Evolutionary conservation across 2,113 vertebrate genomes (phyloP).

Genomic region (Aspidoscelis tigris): DNA sequence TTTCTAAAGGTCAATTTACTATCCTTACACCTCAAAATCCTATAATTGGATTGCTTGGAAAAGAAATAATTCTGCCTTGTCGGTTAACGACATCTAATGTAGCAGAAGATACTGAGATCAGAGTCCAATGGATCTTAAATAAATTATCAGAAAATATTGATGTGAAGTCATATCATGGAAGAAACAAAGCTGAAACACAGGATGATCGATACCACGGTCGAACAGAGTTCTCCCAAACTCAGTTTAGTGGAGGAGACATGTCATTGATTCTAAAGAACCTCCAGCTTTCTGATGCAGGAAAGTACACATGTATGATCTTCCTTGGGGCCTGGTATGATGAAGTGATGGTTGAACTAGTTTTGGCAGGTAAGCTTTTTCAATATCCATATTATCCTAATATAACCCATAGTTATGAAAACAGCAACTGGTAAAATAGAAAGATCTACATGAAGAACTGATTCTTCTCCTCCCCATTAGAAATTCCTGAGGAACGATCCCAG

Average conservation of each 20-base stretch:
- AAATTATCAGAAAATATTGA: neutral
- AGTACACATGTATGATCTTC: neutral
- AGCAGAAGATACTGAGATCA: neutral
- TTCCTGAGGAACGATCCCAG: too few species aligned
- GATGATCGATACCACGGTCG: neutral
- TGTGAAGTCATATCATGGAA: neutral
- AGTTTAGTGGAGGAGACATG: slow-evolving; percentile 18
- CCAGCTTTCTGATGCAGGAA: slow-evolving; percentile 4
- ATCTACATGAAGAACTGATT: too few species aligned
- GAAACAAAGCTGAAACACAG: neutral
- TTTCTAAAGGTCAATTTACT: neutral
- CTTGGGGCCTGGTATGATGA: slow-evolving; percentile 7
- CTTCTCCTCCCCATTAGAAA: too few species aligned
- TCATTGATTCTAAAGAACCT: slow-evolving; percentile 6
- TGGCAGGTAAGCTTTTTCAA: neutral
- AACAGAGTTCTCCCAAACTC: neutral
- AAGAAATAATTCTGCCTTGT: slow-evolving; percentile 7
- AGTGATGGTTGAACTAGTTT: neutral
- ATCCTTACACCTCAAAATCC: neutral
- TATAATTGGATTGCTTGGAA: slow-evolving; percentile 9
- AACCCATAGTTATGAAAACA: neutral
- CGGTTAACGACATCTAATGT: neutral
- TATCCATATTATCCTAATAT: neutral
- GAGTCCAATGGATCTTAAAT: neutral
- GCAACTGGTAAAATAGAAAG: neutral